Evolutionary conservation across 2,797 vertebrate genomes (phyloP), one percentile per base, ranked within the genome.

Genomic region (Labeo calbasu): DNA sequence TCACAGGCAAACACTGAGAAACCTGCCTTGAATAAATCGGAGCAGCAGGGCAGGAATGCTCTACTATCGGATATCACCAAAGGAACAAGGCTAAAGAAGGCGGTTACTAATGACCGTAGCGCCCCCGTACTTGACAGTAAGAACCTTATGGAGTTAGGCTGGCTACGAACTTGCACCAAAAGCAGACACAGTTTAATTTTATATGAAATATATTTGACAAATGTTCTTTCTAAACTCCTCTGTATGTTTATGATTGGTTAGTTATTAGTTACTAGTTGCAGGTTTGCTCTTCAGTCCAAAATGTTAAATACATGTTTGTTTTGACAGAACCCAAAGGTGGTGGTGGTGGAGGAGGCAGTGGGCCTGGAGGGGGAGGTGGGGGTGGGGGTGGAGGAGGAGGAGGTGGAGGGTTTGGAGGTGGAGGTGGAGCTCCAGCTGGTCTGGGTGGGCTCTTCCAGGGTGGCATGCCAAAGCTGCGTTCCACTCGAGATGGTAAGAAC

Each of bases 81-180:
- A 95, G 97, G 97, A 40, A 13, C 96, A 86, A 96, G 88, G 76
- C 93, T 99, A 32, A 99, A 99, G 94, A 99, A 99, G 91, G 11
- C 97, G 0, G 95, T 97, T 51, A 99, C 98, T 88, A 97, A 98
- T 94, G 98, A 99, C 91, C 95, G 98, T 90, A 99, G 98, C 69
- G 94, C 85, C 40, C 98, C 98, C 0, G 0, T 92, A 25, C 13
- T 99, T 11, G 98, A 98, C 70, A 96, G 98, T 99, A 95, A 96
- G 98, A 95, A 12, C 5, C 13, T 78, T 48, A 21, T 63, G 57
- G 40, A 8, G 36, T 65, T 78, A 63, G 2, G 28, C 76, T 57
- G 19, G 10, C 14, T 51, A 43, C 11, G n/a, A 63, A 63, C 8
- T 17, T 59, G 15, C 8, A 46, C 12, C 19, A 59, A 51, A 46